Conservation (phyloP, 2,797 vertebrate genomes). For the Aselliscus stoliczkanus region DNA sequence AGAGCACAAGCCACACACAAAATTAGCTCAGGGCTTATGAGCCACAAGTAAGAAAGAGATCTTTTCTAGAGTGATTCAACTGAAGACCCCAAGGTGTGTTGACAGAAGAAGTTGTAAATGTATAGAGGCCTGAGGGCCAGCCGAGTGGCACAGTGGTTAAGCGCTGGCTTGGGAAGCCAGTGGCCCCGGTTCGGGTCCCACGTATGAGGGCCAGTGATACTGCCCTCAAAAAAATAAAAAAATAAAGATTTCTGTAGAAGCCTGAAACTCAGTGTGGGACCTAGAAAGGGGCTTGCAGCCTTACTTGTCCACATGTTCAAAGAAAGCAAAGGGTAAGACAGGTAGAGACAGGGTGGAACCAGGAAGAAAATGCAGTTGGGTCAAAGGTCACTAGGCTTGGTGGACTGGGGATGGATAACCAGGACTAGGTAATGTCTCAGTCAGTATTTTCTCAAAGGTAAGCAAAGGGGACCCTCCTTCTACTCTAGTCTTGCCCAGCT, state of each 20-base stretch:
- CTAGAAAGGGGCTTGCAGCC: neutral
- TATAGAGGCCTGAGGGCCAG: too few species aligned
- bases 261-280: neutral
- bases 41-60: neutral
- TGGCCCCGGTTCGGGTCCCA: too few species aligned
- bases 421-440: too few species aligned
- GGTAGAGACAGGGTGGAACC: neutral
- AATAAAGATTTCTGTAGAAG: too few species aligned
- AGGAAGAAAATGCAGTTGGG: neutral
- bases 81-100: neutral
- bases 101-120: neutral
- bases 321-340: neutral
- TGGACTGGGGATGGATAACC: neutral
- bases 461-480: neutral
- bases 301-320: neutral
- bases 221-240: too few species aligned
- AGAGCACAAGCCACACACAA: neutral
- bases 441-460: neutral
- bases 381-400: neutral
- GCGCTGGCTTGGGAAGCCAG: too few species aligned
- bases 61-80: neutral
- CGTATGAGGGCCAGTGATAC: too few species aligned
- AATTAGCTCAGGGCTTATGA: neutral
- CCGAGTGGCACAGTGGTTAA: too few species aligned
- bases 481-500: neutral